phyloP scores from a whole-genome alignment of 2,888 invertebrate species.

The Drosophila pullipes region DNA sequence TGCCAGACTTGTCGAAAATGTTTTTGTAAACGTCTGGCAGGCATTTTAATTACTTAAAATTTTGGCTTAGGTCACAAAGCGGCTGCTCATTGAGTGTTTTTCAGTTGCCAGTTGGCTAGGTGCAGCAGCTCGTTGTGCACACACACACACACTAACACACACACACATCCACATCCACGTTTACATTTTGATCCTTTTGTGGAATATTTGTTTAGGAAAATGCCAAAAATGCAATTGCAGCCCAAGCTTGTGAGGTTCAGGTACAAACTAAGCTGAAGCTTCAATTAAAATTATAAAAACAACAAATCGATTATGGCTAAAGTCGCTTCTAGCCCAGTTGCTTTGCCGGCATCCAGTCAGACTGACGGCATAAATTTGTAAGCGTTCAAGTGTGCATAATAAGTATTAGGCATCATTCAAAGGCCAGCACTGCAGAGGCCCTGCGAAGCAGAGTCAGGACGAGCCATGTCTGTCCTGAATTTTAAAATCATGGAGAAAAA shows the following conservation, averaged over 20 bases:
- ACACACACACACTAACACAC: not conserved
- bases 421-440: slow-evolving; percentile 10
- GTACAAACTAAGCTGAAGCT: slow-evolving; percentile 41
- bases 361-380: slow-evolving; percentile 54
- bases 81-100: slow-evolving; percentile 35
- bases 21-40: slow-evolving; percentile 57
- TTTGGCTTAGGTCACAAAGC: slow-evolving; percentile 50
- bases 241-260: slow-evolving; percentile 5
- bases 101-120: slow-evolving; percentile 17
- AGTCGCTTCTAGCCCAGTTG: slow-evolving; percentile 4
- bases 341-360: slow-evolving; percentile 14
- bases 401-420: slow-evolving; percentile 59
- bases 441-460: not conserved
- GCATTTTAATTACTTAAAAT: slow-evolving; percentile 77
- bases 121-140: not conserved
- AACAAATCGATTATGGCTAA: slow-evolving; percentile 56
- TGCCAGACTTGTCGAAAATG: slow-evolving; percentile 60
- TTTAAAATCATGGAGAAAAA: slow-evolving; percentile 63
- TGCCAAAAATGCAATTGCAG: slow-evolving; percentile 62
- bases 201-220: slow-evolving; percentile 77
- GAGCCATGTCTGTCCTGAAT: slow-evolving; percentile 36
- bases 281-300: slow-evolving; percentile 79
- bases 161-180: slow-evolving; percentile 7
- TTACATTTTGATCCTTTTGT: slow-evolving; percentile 62
- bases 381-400: slow-evolving; percentile 72